Conservation (phyloP, 23 tunicate species). For the Oikopleura vanhoeffeni region DNA sequence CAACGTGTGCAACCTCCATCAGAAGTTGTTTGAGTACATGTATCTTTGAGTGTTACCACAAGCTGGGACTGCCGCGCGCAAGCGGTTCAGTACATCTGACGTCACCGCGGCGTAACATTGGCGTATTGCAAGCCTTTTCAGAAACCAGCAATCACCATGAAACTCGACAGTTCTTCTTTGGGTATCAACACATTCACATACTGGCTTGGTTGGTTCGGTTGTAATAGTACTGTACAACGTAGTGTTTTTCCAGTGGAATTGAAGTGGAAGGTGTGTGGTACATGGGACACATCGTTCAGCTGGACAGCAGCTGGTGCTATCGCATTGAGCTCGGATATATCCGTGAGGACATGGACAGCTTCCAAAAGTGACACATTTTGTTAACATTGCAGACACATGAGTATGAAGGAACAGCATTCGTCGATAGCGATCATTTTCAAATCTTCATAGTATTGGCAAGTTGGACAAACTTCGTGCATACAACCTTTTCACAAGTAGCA, state of each 20-base stretch:
- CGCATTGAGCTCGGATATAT: neutral
- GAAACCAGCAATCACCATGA: no score
- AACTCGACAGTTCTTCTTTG: no score
- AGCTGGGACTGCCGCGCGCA: neutral
- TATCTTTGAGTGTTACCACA: constrained; percentile 18
- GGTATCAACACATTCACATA: neutral
- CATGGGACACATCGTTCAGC: neutral
- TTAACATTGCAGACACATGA: constrained; percentile 23
- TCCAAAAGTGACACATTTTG: constrained; percentile 32
- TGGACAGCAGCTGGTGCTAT: neutral
- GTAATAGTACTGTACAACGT: neutral
- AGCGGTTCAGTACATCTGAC: neutral
- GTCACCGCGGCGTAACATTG: neutral
- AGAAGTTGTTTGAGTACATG: constrained; percentile 68
- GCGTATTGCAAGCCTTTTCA: no score
- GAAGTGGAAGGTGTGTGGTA: neutral
- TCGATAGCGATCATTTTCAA: constrained; percentile 33
- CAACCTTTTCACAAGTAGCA: constrained; percentile 18
- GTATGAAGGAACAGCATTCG: constrained; percentile 17
- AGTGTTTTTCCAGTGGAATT: neutral
- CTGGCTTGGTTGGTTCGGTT: neutral
- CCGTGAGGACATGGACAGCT: constrained; percentile 71
- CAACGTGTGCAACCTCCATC: constrained; percentile 50
- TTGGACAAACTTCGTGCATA: constrained; percentile 32
- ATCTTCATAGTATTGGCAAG: constrained; percentile 24